These are phyloP conservation scores for Leptinotarsa tumamoca DNA, from an alignment of 2,888 invertebrate species.

Conservation along the genomic window DNA sequence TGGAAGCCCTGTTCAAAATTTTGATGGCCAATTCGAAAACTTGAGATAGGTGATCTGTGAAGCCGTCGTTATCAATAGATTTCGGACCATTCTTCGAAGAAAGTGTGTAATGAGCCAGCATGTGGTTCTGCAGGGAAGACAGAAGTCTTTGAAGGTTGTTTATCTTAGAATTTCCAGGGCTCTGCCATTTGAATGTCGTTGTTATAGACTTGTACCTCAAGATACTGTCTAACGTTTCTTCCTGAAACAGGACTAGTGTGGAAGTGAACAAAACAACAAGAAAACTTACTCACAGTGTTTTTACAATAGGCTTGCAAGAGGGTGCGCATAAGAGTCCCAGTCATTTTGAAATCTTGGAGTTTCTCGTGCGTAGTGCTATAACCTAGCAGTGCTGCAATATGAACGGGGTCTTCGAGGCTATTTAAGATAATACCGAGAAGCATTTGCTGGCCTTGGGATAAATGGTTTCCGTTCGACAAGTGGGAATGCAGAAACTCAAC, in stretches of 20 bases:
- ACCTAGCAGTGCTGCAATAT: constrained; percentile 71
- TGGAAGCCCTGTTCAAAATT: constrained; percentile 60
- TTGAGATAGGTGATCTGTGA: constrained; percentile 58
- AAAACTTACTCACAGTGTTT: constrained; percentile 67
- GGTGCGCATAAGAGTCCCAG: constrained; percentile 70
- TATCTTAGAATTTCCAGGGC: constrained; percentile 57
- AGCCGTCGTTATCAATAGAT: constrained; percentile 47
- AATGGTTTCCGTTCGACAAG: constrained; percentile 68
- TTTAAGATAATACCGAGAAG: constrained; percentile 72
- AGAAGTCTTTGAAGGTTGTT: constrained; percentile 69
- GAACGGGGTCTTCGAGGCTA: constrained; percentile 72
- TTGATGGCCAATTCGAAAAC: constrained; percentile 60
- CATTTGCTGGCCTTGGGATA: constrained; percentile 73
- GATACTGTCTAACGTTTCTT: constrained; percentile 59
- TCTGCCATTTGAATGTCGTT: constrained; percentile 58
- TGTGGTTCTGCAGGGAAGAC: constrained; percentile 72
- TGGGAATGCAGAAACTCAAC: constrained; percentile 71
- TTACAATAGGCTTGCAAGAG: constrained; percentile 65
- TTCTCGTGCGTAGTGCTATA: constrained; percentile 62
- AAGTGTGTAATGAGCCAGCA: constrained; percentile 68
- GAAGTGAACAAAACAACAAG: not conserved
- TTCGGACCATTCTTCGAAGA: constrained; percentile 33
- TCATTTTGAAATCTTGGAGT: constrained; percentile 59
- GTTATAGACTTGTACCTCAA: constrained; percentile 55
- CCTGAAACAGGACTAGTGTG: constrained; percentile 50